Evolutionary conservation across 2,797 vertebrate genomes (phyloP).

Genomic region (Myotis pilosus): DNA sequence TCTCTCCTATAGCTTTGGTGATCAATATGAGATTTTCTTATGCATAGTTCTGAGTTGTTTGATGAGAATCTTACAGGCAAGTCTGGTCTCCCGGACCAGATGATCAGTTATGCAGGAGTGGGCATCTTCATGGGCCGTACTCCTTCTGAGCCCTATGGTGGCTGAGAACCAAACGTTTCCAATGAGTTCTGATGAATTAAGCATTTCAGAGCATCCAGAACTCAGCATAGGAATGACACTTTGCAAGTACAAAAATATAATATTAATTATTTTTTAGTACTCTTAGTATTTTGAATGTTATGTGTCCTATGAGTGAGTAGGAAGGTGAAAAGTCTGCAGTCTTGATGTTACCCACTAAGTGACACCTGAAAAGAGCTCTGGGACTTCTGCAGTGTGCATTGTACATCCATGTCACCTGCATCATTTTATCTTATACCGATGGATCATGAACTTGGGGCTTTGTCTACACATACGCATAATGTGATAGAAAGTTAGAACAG

Average conservation of each 20-base stretch:
- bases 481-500: slow-evolving; percentile 7
- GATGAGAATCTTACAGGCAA: not conserved
- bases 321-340: not conserved
- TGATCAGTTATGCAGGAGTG: not conserved
- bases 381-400: not conserved
- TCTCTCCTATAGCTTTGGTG: not conserved
- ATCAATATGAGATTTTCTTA: not conserved
- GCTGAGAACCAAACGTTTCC: not conserved
- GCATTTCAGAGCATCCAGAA: not conserved
- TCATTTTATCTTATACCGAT: not conserved
- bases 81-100: not conserved
- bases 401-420: not conserved
- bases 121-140: not conserved
- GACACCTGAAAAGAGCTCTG: not conserved
- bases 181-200: not conserved
- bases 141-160: not conserved
- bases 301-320: not conserved
- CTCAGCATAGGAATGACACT: not conserved
- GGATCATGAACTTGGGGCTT: not conserved
- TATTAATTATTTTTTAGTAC: slow-evolving; percentile 3
- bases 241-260: not conserved
- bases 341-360: not conserved
- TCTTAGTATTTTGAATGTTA: slow-evolving; percentile 2
- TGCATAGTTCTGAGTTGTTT: not conserved
- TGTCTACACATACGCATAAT: not conserved